Evolutionary conservation across 1,140 invertebrate species (phyloP).

Genomic region (Calephelis nemesis): DNA sequence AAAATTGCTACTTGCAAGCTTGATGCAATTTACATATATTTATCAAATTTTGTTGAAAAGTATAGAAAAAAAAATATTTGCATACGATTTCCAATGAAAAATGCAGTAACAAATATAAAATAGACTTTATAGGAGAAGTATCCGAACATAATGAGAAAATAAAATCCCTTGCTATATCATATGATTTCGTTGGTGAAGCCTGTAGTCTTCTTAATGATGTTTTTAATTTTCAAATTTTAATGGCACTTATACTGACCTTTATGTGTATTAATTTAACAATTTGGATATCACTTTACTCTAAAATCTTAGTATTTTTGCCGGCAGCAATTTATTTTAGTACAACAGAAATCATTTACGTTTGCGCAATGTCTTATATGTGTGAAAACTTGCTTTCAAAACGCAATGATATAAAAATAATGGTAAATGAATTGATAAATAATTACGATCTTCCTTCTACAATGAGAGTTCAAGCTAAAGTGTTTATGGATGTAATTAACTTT

Average conservation of each 20-base stretch:
- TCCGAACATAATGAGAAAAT: slow-evolving; percentile 44
- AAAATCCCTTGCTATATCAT: slow-evolving; percentile 39
- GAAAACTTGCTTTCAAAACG: slow-evolving; percentile 44
- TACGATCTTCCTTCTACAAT: slow-evolving; percentile 46
- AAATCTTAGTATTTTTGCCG: slow-evolving; percentile 28
- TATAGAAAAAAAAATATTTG: not conserved
- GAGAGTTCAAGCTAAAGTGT: slow-evolving; percentile 54
- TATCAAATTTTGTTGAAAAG: slow-evolving; percentile 38
- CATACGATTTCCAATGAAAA: slow-evolving; percentile 6
- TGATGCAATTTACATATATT: slow-evolving; percentile 42
- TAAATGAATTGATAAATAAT: slow-evolving; percentile 58
- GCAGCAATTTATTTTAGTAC: slow-evolving; percentile 43
- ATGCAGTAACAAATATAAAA: slow-evolving; percentile 21
- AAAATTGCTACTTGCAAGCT: slow-evolving; percentile 39
- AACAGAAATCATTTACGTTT: slow-evolving; percentile 40
- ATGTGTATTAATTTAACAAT: slow-evolving; percentile 46
- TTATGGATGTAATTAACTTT: slow-evolving; percentile 53
- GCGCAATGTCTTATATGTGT: slow-evolving; percentile 44
- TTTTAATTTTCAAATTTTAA: slow-evolving; percentile 55
- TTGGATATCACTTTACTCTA: slow-evolving; percentile 42
- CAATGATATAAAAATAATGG: slow-evolving; percentile 41
- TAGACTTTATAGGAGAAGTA: slow-evolving; percentile 40
- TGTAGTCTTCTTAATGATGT: slow-evolving; percentile 43
- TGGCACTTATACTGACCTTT: slow-evolving; percentile 50
- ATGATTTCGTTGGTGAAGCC: slow-evolving; percentile 46